phyloP scores from a whole-genome alignment of 53 echinoderm and acorn worm species.

The Temnopleurus reevesii region DNA sequence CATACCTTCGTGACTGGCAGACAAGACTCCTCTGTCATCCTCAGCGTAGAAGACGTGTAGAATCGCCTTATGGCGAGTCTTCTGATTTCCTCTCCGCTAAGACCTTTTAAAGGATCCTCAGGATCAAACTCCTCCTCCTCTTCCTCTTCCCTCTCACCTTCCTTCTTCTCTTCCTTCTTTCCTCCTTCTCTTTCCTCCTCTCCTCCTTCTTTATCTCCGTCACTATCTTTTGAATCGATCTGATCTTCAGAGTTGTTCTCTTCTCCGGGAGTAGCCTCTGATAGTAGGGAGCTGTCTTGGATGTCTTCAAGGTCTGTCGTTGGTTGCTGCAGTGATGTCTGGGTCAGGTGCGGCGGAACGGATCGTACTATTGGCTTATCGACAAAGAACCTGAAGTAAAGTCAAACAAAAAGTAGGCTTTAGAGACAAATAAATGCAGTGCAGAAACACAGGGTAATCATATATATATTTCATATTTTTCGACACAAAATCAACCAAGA shows the following conservation, averaged over 20 bases:
- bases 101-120: slow-evolving; percentile 1
- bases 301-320: not conserved
- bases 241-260: not conserved
- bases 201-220: not conserved
- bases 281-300: not conserved
- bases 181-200: not conserved
- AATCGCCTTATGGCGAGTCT: slow-evolving; percentile 18
- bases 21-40: slow-evolving; percentile 43
- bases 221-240: not conserved
- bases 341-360: not conserved
- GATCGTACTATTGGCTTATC: slow-evolving; percentile 52
- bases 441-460: not conserved
- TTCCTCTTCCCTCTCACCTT: not conserved
- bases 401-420: not conserved
- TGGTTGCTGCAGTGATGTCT: not conserved
- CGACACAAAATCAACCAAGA: too few relatives aligned
- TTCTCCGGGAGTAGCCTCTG: not conserved
- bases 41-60: slow-evolving; percentile 47
- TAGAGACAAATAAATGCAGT: not conserved
- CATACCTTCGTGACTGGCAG: slow-evolving; percentile 55
- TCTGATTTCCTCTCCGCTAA: slow-evolving; percentile 32
- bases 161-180: not conserved
- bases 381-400: slow-evolving; percentile 20
- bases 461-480: too few relatives aligned
- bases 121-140: not conserved